Conservation (phyloP, 2,797 vertebrate genomes). For the Onychomys torridus region DNA sequence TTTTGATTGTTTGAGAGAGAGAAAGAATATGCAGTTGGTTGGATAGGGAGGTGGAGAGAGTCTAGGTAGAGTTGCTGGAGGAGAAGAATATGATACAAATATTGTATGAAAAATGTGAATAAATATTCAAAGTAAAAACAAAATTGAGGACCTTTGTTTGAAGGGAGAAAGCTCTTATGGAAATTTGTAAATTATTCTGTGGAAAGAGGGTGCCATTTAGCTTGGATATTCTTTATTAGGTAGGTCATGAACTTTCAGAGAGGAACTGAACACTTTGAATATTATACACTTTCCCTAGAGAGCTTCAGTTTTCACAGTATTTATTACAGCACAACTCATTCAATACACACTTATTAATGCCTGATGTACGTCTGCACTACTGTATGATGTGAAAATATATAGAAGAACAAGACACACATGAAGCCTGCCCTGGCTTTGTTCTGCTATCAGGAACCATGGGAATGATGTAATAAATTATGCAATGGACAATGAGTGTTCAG, state of each 20-base stretch:
- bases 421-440: not conserved
- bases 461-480: not conserved
- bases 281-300: not conserved
- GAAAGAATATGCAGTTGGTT: not conserved
- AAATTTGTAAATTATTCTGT: not conserved
- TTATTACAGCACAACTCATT: not conserved
- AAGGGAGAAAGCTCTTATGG: not conserved
- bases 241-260: not conserved
- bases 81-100: not conserved
- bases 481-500: not conserved
- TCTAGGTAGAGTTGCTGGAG: not conserved
- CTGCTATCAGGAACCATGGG: not conserved
- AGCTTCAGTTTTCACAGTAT: conserved; percentile 1
- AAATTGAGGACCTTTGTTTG: not conserved
- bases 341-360: not conserved
- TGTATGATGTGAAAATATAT: not conserved
- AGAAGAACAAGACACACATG: not conserved
- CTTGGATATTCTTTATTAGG: conserved; percentile 10
- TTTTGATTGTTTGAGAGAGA: not conserved
- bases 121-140: not conserved
- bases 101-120: not conserved
- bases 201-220: not conserved
- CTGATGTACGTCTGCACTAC: not conserved
- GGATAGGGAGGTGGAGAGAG: not conserved
- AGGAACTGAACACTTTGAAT: not conserved